phyloP scores from a whole-genome alignment of 92 coral and sea anemone species.

The Montipora capitata region DNA sequence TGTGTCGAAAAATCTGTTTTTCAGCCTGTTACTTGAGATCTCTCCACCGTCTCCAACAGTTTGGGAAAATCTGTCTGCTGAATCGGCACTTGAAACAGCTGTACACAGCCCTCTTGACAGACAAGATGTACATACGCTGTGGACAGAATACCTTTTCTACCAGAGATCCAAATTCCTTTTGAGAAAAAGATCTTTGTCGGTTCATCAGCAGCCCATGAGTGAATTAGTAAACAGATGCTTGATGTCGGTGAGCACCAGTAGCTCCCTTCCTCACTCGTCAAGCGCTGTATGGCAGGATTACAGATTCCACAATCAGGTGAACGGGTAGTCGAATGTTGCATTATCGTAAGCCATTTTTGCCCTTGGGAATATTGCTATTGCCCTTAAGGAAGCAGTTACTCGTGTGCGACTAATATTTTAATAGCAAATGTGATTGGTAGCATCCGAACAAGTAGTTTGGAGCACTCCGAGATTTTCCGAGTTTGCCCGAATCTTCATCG shows the following conservation, averaged over 20 bases:
- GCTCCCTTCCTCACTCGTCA: slow-evolving; percentile 81
- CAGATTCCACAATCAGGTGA: slow-evolving; percentile 95
- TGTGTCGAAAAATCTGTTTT: too few species aligned
- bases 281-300: slow-evolving; percentile 89
- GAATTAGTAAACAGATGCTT: slow-evolving; percentile 93
- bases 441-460: too few species aligned
- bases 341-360: too few species aligned
- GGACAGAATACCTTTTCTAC: slow-evolving; percentile 94
- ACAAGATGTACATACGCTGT: slow-evolving; percentile 79
- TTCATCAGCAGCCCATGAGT: slow-evolving; percentile 61
- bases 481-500: too few species aligned
- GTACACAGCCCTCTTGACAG: slow-evolving; percentile 86
- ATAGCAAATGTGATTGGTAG: too few species aligned
- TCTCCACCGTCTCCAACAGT: slow-evolving; percentile 65
- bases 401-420: too few species aligned
- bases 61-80: slow-evolving; percentile 65
- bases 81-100: slow-evolving; percentile 90
- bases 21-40: slow-evolving; percentile 88
- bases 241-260: slow-evolving; percentile 83
- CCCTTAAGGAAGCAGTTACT: too few species aligned
- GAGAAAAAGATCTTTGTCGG: slow-evolving; percentile 21
- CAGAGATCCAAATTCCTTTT: slow-evolving; percentile 76
- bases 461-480: too few species aligned
- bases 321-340: background rate
- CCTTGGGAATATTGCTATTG: too few species aligned